Conservation (phyloP, 2,888 invertebrate genomes). For the Trisateles emortualis region DNA sequence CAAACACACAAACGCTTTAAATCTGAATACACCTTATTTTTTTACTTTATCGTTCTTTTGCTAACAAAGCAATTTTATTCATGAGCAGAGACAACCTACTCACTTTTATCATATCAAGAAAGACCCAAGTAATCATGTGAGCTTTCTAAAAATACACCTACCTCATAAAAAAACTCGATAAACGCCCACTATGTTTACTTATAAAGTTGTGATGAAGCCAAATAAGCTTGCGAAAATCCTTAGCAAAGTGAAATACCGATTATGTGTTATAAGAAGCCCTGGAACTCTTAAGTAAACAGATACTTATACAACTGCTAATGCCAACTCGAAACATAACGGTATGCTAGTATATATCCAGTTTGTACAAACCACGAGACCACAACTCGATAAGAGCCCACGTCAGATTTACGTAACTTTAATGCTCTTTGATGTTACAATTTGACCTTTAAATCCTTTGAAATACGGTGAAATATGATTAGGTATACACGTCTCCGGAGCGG, state of each 20-base stretch:
- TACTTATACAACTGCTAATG: conserved; percentile 27
- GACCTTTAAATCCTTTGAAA: conserved; percentile 43
- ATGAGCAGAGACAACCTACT: too few species aligned
- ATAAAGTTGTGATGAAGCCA: conserved; percentile 17
- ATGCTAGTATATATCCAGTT: conserved; percentile 9
- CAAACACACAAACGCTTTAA: too few species aligned
- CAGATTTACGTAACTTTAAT: conserved; percentile 21
- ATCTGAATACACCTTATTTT: too few species aligned
- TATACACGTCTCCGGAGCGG: conserved; percentile 7
- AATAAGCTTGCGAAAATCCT: conserved; percentile 15
- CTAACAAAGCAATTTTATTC: too few species aligned
- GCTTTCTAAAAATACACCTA: background rate
- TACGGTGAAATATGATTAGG: conserved; percentile 36
- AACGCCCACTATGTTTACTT: background rate
- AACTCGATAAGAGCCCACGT: conserved; percentile 21
- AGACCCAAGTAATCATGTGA: background rate
- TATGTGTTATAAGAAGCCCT: conserved; percentile 29
- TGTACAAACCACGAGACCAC: conserved; percentile 23
- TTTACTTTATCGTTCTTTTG: too few species aligned
- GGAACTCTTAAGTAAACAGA: conserved; percentile 23
- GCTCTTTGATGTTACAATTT: conserved; percentile 34
- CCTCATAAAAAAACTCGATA: background rate
- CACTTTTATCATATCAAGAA: background rate
- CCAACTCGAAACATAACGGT: conserved; percentile 16
- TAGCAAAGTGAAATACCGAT: conserved; percentile 19